Base-by-base conservation (phyloP, 1,140 invertebrate species). In the Cylas formicarius region DNA sequence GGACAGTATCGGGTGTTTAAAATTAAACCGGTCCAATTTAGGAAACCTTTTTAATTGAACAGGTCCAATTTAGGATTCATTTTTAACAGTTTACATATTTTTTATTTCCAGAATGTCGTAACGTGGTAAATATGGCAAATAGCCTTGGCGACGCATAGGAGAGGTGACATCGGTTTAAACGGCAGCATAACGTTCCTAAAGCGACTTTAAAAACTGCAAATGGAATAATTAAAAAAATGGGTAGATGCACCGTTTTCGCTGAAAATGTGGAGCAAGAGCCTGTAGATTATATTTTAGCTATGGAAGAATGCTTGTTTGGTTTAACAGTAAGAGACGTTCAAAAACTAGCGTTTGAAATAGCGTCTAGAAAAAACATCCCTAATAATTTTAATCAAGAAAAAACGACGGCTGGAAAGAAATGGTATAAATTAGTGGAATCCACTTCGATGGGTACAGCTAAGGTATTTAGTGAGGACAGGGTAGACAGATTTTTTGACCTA, bases 341-440 rank as follows among this genome's bases (percentile, higher is more conserved):
- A 37, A 37, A 50, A 49, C 39, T 63, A 3, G 57, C 56, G 11
- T 61, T 44, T 48, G 39, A 64, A 9, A 39, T 56, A 46, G 56
- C 55, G 13, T 43, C 52, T 47, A 42, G 11, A 24, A 50, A 54
- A 18, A 34, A 53, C n/a, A 32, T 62, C 19, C 34, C 52, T 21
- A 45, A 62, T 44, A 20, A 32, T 11, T 62, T 65, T 32, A 65
- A 56, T 38, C 50, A 53, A 13, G 49, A 56, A 13, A 58, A 56
- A 41, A 46, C 47, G 56, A 56, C 51, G 36, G 67, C 69, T 43
- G 63, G 65, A 5, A 60, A 65, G 41, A 56, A 67, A 44, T 71
- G 66, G 63, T 66, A 62, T 34, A 52, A 60, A n/a, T n/a, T n/a
- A n/a, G n/a, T n/a, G n/a, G 42, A 53, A 52, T 18, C 39, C 26